phyloP scores from a whole-genome alignment of 2,888 invertebrate species.

The Colostygia pectinataria region DNA sequence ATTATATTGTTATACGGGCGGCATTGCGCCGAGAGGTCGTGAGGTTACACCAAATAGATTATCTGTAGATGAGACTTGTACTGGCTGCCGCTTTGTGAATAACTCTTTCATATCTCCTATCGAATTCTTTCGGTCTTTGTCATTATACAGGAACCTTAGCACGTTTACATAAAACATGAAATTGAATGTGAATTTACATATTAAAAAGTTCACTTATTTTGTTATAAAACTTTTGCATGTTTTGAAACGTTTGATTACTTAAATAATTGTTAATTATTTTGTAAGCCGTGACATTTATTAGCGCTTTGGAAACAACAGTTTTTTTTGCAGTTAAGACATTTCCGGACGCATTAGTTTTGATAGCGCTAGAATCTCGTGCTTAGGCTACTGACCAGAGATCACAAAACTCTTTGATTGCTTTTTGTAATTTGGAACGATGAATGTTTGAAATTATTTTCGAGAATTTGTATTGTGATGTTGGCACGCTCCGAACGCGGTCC shows the following conservation, averaged over 20 bases:
- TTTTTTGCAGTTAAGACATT: no score
- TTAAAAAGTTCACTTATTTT: no score
- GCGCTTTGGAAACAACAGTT: no score
- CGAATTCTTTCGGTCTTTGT: conserved; percentile 73
- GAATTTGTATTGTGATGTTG: conserved; percentile 62
- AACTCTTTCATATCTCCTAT: conserved; percentile 68
- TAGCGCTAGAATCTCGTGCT: conserved; percentile 13
- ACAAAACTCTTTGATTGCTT: conserved; percentile 69
- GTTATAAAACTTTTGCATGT: no score
- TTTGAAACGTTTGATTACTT: no score
- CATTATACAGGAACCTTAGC: conserved; percentile 39
- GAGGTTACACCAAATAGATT: conserved; percentile 82
- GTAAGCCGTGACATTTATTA: no score
- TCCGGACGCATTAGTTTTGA: background rate
- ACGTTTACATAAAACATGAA: background rate
- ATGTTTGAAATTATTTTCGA: conserved; percentile 65
- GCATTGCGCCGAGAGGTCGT: conserved; percentile 64
- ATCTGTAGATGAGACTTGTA: conserved; percentile 65
- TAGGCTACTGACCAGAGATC: conserved; percentile 40
- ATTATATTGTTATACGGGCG: conserved; percentile 79
- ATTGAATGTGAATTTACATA: no score
- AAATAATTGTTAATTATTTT: no score
- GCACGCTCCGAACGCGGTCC: conserved; percentile 47
- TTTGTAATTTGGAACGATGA: conserved; percentile 69
- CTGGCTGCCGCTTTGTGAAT: conserved; percentile 67